phyloP scores from a whole-genome alignment of 2,113 vertebrate species.

The Antechinus flavipes region DNA sequence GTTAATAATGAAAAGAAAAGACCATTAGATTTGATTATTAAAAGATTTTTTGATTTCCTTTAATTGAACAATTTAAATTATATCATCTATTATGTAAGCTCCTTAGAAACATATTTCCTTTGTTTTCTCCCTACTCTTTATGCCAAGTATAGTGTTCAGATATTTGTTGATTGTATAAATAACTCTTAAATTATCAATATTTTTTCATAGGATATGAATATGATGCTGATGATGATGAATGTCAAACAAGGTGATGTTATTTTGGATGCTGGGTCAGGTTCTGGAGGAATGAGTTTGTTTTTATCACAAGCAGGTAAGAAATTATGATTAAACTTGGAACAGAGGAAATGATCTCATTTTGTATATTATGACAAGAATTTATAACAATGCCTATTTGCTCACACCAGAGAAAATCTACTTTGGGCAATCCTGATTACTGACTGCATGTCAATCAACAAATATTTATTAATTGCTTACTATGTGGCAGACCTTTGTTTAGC shows the following conservation, averaged over 20 bases:
- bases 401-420: background rate
- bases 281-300: slow-evolving; percentile 93
- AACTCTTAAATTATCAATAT: background rate
- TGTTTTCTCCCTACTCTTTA: background rate
- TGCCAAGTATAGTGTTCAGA: background rate
- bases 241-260: slow-evolving; percentile 90
- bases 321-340: slow-evolving; percentile 19
- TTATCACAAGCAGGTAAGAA: slow-evolving; percentile 93
- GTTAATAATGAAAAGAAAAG: background rate
- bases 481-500: too few relatives aligned
- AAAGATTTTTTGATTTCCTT: background rate
- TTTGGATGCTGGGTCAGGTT: slow-evolving; percentile 92
- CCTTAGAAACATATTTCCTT: background rate
- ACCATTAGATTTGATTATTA: background rate
- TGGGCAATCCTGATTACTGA: background rate
- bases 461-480: too few relatives aligned
- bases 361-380: slow-evolving; percentile 14
- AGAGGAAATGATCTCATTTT: slow-evolving; percentile 28
- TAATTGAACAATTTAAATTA: background rate
- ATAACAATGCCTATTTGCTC: background rate
- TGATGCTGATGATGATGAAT: slow-evolving; percentile 90
- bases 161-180: background rate
- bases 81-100: background rate
- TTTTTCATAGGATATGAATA: slow-evolving; percentile 84
- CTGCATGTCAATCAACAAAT: too few relatives aligned